Evolutionary conservation across 64 coral and sea anemone species (phyloP).

Genomic region (Montipora foliosa): DNA sequence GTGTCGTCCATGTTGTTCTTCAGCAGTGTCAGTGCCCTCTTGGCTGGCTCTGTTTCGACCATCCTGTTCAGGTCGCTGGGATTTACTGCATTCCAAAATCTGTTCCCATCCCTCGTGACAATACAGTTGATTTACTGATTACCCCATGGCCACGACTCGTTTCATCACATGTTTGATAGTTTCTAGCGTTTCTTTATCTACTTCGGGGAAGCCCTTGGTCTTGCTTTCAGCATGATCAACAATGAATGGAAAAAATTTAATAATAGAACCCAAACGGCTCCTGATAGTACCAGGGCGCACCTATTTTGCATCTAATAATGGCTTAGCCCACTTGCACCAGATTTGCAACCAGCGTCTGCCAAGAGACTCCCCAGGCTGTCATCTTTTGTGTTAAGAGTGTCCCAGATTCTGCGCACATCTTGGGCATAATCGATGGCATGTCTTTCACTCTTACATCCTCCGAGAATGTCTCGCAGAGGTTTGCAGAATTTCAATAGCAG

Average conservation of each 20-base stretch:
- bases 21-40: background rate
- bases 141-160: background rate
- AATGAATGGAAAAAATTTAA: background rate
- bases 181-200: background rate
- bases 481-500: background rate
- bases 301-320: background rate
- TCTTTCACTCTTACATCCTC: background rate
- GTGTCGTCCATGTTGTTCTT: too few species aligned
- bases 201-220: background rate
- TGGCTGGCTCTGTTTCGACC: background rate
- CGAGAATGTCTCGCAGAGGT: background rate
- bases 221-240: background rate
- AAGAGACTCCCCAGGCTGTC: background rate
- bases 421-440: background rate
- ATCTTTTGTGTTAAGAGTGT: background rate
- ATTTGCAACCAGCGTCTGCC: background rate
- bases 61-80: background rate
- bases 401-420: background rate
- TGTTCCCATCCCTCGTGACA: background rate
- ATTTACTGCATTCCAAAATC: background rate
- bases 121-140: background rate
- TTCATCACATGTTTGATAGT: background rate
- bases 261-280: background rate
- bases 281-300: background rate
- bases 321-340: background rate